These are phyloP conservation scores for Dicyrtomina minuta DNA, from an alignment of 2,888 invertebrate genomes.

Conservation along the genomic window DNA sequence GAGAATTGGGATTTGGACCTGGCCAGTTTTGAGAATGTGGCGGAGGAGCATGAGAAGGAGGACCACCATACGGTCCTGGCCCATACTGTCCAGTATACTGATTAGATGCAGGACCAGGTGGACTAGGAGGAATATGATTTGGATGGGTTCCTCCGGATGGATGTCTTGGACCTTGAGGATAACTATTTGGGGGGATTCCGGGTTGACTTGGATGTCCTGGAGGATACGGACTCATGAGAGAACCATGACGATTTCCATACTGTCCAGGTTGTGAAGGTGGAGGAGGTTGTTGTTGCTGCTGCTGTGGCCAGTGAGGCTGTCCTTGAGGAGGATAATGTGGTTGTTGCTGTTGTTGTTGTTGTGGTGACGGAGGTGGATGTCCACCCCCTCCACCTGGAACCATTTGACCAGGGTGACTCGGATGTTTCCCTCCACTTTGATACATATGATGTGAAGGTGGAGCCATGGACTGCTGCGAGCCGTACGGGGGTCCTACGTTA, in stretches of 20 bases:
- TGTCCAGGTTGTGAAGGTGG: slow-evolving; percentile 48
- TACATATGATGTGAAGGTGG: slow-evolving; percentile 62
- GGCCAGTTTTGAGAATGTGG: slow-evolving; percentile 57
- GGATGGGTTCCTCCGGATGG: slow-evolving; percentile 34
- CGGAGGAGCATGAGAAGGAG: slow-evolving; percentile 47
- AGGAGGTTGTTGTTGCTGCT: slow-evolving; percentile 45
- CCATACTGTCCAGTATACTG: slow-evolving; percentile 26
- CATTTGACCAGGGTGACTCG: slow-evolving; percentile 56
- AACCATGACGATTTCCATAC: slow-evolving; percentile 22
- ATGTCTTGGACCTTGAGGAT: slow-evolving; percentile 43
- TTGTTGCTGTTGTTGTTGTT: slow-evolving; percentile 47
- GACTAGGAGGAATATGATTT: slow-evolving; percentile 41
- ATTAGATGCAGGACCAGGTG: slow-evolving; percentile 33
- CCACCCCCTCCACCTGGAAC: slow-evolving; percentile 55
- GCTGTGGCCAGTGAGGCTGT: slow-evolving; percentile 42
- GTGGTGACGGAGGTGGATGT: slow-evolving; percentile 57
- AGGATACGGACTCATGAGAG: slow-evolving; percentile 48
- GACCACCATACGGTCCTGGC: slow-evolving; percentile 43
- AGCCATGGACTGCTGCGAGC: slow-evolving; percentile 61
- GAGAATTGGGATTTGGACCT: slow-evolving; percentile 63
- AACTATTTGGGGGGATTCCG: slow-evolving; percentile 45
- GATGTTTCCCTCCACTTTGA: slow-evolving; percentile 62
- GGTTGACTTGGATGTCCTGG: slow-evolving; percentile 46
- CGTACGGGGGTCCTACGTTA: slow-evolving; percentile 35
- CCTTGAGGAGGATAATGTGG: slow-evolving; percentile 43